Conservation (phyloP, 1,140 invertebrate genomes). For the Lepidurus apus region DNA sequence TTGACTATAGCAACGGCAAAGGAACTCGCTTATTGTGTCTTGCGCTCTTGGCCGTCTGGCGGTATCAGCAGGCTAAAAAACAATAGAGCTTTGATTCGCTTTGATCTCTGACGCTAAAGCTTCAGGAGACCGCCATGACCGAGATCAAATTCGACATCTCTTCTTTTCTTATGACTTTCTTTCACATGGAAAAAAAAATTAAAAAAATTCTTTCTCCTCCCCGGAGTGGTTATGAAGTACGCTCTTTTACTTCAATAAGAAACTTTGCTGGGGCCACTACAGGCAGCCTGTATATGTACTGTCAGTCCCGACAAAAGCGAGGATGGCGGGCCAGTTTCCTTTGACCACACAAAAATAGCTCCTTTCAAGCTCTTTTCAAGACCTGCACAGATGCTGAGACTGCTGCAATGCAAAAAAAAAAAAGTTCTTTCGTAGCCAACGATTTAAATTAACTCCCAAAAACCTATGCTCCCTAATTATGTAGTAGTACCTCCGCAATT, state of each 20-base stretch:
- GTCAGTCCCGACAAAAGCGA: conserved; percentile 13
- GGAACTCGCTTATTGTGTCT: background rate
- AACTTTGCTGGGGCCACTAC: background rate
- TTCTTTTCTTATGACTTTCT: conserved; percentile 16
- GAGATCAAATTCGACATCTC: conserved; percentile 16
- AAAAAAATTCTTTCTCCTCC: background rate
- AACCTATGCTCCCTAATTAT: too few relatives aligned
- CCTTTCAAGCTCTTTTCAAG: conserved; percentile 19
- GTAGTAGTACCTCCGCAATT: too few relatives aligned
- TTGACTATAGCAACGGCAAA: background rate
- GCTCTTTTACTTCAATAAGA: conserved; percentile 3
- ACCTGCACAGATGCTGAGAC: conserved; percentile 3
- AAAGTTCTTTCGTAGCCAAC: too few relatives aligned
- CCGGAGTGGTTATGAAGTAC: conserved; percentile 1
- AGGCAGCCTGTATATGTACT: background rate
- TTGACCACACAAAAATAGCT: conserved; percentile 22
- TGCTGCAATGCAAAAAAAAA: background rate
- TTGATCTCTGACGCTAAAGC: conserved; percentile 8
- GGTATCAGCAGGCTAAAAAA: conserved; percentile 16
- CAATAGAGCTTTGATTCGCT: conserved; percentile 21
- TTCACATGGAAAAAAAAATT: background rate
- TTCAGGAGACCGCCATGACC: conserved; percentile 17
- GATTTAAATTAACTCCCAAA: too few relatives aligned
- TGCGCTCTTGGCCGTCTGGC: background rate
- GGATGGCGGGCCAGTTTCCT: background rate